Conservation (phyloP, 2,113 vertebrate genomes). For the Urocynchramus pylzowi region DNA sequence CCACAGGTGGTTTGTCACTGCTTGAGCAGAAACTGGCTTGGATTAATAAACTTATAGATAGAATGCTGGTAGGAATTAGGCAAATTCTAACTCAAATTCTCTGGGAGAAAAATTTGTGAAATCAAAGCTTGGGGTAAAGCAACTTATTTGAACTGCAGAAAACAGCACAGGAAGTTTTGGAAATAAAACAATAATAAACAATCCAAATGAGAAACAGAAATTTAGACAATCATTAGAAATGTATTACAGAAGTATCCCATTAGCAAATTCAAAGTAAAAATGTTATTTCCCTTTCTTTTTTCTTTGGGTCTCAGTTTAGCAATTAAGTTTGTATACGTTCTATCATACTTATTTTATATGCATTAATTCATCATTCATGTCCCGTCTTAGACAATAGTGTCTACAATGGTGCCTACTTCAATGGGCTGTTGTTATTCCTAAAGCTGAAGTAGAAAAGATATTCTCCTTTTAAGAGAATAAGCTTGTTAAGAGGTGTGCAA, state of each 20-base stretch:
- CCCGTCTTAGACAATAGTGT: neutral
- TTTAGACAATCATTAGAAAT: neutral
- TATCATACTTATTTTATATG: neutral
- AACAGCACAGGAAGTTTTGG: neutral
- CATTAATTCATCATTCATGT: neutral
- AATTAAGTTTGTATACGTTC: neutral
- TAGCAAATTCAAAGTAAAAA: neutral
- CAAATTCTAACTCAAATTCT: neutral
- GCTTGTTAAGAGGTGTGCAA: neutral
- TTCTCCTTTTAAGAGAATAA: neutral
- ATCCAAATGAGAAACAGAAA: neutral
- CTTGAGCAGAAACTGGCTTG: neutral
- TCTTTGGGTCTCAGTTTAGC: neutral
- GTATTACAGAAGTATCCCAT: neutral
- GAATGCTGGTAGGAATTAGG: neutral
- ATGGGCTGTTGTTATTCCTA: neutral
- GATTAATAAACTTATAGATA: neutral
- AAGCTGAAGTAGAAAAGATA: neutral
- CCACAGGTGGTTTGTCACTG: slow-evolving; percentile 33
- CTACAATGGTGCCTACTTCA: neutral
- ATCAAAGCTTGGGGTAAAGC: neutral
- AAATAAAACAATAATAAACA: neutral
- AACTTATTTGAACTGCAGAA: neutral
- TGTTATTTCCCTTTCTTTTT: neutral
- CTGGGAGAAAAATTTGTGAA: neutral